A percentile compares a stretch with the other conserved stretches of the same genome.
phyloP scores from a whole-genome alignment of 1,140 invertebrate species.

The Bactericera cockerelli region DNA sequence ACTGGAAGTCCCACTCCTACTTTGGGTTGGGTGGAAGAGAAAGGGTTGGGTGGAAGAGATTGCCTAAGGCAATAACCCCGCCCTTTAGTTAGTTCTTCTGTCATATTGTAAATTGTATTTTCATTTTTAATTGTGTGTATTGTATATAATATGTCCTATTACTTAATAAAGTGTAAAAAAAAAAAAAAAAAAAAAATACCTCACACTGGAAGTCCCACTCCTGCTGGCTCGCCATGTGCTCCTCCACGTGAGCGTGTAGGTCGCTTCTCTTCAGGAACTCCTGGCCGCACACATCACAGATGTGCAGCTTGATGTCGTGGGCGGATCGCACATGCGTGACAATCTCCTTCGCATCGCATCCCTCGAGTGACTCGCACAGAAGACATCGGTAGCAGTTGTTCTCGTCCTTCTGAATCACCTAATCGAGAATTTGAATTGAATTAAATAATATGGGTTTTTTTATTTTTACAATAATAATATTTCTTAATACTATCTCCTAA shows the following conservation, averaged over 20 bases:
- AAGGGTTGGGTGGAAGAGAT: too few species aligned
- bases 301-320: constrained; percentile 46
- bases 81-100: too few species aligned
- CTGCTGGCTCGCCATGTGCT: constrained; percentile 40
- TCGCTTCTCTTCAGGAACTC: constrained; percentile 44
- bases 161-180: too few species aligned
- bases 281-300: constrained; percentile 51
- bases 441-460: constrained; percentile 10
- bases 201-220: constrained; percentile 47
- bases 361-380: constrained; percentile 36
- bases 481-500: too few species aligned
- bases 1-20: too few species aligned
- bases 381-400: constrained; percentile 40
- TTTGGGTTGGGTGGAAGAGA: too few species aligned
- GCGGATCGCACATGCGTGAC: constrained; percentile 39
- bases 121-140: too few species aligned
- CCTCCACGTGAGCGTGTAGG: constrained; percentile 45
- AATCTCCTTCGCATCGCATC: constrained; percentile 39
- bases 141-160: too few species aligned
- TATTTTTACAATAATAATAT: too few species aligned
- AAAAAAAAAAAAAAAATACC: too few species aligned
- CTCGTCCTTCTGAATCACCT: constrained; percentile 35
- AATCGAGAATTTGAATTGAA: constrained; percentile 16
- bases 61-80: too few species aligned
- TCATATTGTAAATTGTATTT: too few species aligned